Evolutionary conservation across 2,888 invertebrate genomes (phyloP), one percentile per base, ranked within the genome.

Genomic region (Himalopsyche kuldschensis): DNA sequence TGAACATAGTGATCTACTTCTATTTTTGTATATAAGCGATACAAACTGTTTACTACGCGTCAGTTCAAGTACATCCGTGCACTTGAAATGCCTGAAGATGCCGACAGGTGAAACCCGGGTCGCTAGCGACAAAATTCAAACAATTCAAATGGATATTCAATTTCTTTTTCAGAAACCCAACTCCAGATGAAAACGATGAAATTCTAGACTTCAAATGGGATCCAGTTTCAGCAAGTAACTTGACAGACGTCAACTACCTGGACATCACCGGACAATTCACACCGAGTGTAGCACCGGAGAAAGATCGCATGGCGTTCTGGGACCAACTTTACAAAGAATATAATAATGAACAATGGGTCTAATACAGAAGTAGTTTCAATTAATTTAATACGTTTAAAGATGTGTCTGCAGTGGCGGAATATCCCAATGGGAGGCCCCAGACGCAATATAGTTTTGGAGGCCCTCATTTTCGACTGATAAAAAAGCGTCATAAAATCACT

Each of bases 301-400:
- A 89, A 0, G 91, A 91, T 85, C 90, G 94, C 46, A 89, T 93
- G 55, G 89, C 89, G 27, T 93, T 93, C 88, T 94, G 94, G 94
- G 93, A 93, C 88, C 88, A 89, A 82, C 88, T 91, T 87, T 91
- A 90, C 87, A 87, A 88, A 84, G 88, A 90, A 81, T 90, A 89
- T 84, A 90, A 90, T 87, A 83, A 84, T 4, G 85, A 86, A 46
- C 81, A 69, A 15, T 86, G 86, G 86, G 55, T 2, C 6, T 55
- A 48, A 17, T 17, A 20, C 20, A 2, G 5, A 75, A 17, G 1
- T 55, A 55, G 55, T 2, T 24, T 20, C 5, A 55, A 55, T 20
- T 20, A 55, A 8, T 41, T 41, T 41, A 41, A 41, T 15, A 8
- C 41, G 15, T 48, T 48, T n/a, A n/a, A 20, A 2, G n/a, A n/a